phyloP scores from a whole-genome alignment of 2,888 invertebrate genomes.

The Phyto melanocephala region DNA sequence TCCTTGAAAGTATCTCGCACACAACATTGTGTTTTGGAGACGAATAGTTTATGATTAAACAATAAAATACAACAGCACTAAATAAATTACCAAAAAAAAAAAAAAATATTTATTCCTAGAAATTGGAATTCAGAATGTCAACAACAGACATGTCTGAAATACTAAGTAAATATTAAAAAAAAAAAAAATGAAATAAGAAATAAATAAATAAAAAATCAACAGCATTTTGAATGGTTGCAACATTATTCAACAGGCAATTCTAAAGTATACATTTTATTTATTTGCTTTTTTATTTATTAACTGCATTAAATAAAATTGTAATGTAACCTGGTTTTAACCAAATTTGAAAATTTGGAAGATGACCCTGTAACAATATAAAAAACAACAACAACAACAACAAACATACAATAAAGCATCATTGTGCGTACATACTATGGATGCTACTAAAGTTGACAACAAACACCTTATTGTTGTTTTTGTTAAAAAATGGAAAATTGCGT shows the following conservation, averaged over 20 bases:
- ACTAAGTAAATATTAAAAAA: slow-evolving; percentile 7
- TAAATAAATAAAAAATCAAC: neutral
- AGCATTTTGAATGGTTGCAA: neutral
- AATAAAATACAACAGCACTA: slow-evolving; percentile 8
- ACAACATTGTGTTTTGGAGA: slow-evolving; percentile 11
- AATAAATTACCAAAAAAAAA: slow-evolving; percentile 7
- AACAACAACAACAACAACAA: slow-evolving; percentile 15
- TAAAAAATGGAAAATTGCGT: slow-evolving; percentile 40
- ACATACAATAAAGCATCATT: too few species aligned
- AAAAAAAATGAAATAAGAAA: too few species aligned
- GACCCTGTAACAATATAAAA: slow-evolving; percentile 65
- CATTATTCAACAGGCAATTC: neutral
- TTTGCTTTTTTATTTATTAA: neutral
- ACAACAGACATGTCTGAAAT: slow-evolving; percentile 35
- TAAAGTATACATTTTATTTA: slow-evolving; percentile 2
- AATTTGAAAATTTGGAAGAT: slow-evolving; percentile 64
- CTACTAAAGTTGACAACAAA: slow-evolving; percentile 30
- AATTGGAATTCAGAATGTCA: slow-evolving; percentile 55
- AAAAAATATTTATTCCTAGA: slow-evolving; percentile 55
- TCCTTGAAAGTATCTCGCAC: slow-evolving; percentile 43
- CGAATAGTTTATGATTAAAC: slow-evolving; percentile 47
- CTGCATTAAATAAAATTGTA: slow-evolving; percentile 18
- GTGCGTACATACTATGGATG: neutral
- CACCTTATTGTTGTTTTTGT: slow-evolving; percentile 5
- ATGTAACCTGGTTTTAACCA: slow-evolving; percentile 62